Evolutionary conservation across 2,888 invertebrate species (phyloP).

Genomic region (Cremastobaeus sp.): DNA sequence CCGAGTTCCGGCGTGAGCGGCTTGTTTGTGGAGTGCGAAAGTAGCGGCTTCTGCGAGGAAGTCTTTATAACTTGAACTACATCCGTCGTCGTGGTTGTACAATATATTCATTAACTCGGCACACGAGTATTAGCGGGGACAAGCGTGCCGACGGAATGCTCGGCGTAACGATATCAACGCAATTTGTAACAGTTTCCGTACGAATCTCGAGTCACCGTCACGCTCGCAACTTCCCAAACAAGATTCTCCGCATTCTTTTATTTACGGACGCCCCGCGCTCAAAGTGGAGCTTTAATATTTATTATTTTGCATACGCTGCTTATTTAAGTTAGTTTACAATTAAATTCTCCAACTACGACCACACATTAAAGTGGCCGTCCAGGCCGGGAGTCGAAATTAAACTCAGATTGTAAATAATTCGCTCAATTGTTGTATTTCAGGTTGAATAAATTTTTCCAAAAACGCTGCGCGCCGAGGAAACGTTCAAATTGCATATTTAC

Average conservation of each 20-base stretch:
- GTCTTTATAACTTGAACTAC: conserved; percentile 53
- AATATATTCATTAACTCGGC: conserved; percentile 58
- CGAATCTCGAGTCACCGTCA: conserved; percentile 41
- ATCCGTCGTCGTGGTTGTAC: conserved; percentile 42
- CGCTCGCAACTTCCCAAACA: conserved; percentile 36
- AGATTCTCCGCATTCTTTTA: conserved; percentile 36
- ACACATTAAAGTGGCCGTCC: too few species aligned
- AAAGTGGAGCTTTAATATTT: conserved; percentile 18
- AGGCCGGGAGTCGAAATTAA: too few species aligned
- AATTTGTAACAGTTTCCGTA: conserved; percentile 53
- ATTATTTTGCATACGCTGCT: conserved; percentile 11
- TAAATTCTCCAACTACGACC: too few species aligned
- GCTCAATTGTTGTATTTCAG: too few species aligned
- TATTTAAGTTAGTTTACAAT: too few species aligned
- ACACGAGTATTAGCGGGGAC: conserved; percentile 46
- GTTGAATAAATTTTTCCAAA: too few species aligned
- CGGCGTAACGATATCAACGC: conserved; percentile 41
- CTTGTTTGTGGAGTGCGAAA: conserved; percentile 47
- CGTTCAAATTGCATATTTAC: too few species aligned
- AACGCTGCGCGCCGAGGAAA: too few species aligned
- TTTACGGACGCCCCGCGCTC: conserved; percentile 13
- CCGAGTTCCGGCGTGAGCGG: conserved; percentile 33
- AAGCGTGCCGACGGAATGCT: conserved; percentile 30
- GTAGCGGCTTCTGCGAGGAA: conserved; percentile 26
- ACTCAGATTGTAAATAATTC: too few species aligned